A percentile compares a stretch with the other conserved stretches of the same genome.
phyloP scores from a whole-genome alignment of 2,888 invertebrate genomes.

The Lepidochrysops patricia region DNA sequence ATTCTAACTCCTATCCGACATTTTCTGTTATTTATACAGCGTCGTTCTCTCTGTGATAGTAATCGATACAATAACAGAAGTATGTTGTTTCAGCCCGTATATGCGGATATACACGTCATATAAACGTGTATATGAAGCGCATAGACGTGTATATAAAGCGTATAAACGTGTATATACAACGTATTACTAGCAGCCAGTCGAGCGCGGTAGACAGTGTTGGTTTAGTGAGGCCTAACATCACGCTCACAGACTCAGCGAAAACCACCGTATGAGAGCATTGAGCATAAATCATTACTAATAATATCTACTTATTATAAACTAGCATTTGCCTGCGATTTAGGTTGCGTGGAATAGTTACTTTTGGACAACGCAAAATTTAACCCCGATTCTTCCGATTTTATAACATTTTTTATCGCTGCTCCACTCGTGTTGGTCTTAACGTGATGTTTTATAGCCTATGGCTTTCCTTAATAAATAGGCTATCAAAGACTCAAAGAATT shows the following conservation, averaged over 20 bases:
- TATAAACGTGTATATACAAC: not conserved
- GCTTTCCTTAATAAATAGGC: too few relatives aligned
- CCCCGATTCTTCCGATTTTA: too few relatives aligned
- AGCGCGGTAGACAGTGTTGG: not conserved
- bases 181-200: not conserved
- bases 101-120: not conserved
- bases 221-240: not conserved
- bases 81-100: not conserved
- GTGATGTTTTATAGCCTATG: too few relatives aligned
- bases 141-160: not conserved
- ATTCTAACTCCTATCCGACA: not conserved
- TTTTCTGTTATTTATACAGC: not conserved
- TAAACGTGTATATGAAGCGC: not conserved
- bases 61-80: conserved; percentile 4
- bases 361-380: too few relatives aligned
- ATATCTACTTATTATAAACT: too few relatives aligned
- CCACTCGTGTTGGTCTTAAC: too few relatives aligned
- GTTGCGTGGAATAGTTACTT: too few relatives aligned
- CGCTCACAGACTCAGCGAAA: not conserved
- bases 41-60: not conserved
- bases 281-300: too few relatives aligned
- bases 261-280: not conserved
- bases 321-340: too few relatives aligned
- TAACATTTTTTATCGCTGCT: too few relatives aligned
- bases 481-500: too few relatives aligned